Conservation (phyloP, 1,140 invertebrate species). For the Mizuhopecten yessoensis region DNA sequence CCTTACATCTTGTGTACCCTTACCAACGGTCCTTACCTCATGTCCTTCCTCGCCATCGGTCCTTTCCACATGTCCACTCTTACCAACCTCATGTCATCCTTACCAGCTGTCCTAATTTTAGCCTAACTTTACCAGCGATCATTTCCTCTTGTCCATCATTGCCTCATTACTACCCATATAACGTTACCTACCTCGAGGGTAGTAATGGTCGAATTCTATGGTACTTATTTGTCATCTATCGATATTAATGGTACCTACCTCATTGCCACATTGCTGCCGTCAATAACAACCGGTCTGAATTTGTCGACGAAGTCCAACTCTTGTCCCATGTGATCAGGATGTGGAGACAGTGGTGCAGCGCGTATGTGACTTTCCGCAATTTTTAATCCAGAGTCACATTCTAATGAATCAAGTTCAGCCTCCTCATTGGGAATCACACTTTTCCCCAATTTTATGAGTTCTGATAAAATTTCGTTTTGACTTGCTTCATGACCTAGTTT, state of each 20-base stretch:
- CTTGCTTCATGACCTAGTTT: constrained; percentile 92
- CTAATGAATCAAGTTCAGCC: background rate
- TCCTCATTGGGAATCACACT: background rate
- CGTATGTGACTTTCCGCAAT: too few relatives aligned
- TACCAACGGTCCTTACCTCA: too few relatives aligned
- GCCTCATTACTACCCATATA: too few relatives aligned
- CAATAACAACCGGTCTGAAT: constrained; percentile 81
- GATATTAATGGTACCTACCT: constrained; percentile 68
- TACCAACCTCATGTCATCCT: too few relatives aligned
- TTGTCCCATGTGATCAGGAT: background rate
- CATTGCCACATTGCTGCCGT: constrained; percentile 84
- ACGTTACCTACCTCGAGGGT: too few relatives aligned
- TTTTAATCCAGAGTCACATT: constrained; percentile 20
- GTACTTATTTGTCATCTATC: background rate
- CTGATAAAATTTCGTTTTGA: constrained; percentile 93
- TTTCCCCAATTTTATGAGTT: constrained; percentile 85
- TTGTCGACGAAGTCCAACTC: constrained; percentile 62
- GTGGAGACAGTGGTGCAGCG: background rate
- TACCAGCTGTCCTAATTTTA: too few relatives aligned
- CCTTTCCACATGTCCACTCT: background rate
- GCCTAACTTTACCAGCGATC: too few relatives aligned
- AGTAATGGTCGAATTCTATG: too few relatives aligned
- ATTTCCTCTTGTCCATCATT: too few relatives aligned
- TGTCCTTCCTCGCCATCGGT: too few relatives aligned
- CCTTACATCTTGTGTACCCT: too few relatives aligned